Conservation (phyloP, 2,113 vertebrate species). For the Lepidiolamprologus cunningtoni region DNA sequence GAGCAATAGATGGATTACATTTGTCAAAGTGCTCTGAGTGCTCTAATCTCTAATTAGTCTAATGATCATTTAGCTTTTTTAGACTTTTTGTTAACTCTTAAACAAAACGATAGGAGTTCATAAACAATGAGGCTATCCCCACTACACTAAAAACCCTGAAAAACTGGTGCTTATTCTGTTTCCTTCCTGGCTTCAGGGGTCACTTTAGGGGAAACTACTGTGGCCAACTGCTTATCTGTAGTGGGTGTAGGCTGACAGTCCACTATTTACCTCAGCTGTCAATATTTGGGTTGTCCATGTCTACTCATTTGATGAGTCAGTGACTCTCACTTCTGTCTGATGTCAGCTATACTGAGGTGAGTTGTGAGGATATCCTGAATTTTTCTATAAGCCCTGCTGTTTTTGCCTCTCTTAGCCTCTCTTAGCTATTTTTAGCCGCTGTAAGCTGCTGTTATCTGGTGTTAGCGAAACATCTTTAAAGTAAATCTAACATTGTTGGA, state of each 20-base stretch:
- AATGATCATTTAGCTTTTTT: not conserved
- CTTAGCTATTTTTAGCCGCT: not conserved
- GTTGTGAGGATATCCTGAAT: not conserved
- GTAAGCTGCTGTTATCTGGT: not conserved
- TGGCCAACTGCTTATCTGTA: not conserved
- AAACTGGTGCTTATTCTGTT: not conserved
- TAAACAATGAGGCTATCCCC: not conserved
- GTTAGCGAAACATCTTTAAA: not conserved
- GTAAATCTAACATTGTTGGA: not conserved
- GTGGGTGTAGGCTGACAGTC: not conserved
- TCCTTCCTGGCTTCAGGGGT: not conserved
- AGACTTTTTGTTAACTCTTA: not conserved
- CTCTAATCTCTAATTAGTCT: not conserved
- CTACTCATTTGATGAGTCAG: not conserved
- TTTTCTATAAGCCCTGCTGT: not conserved
- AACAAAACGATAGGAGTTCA: not conserved
- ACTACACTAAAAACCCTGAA: not conserved
- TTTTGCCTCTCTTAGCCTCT: not conserved
- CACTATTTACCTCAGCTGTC: not conserved
- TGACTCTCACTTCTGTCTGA: not conserved
- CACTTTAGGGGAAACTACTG: not conserved
- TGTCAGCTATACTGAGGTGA: not conserved
- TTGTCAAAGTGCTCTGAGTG: not conserved
- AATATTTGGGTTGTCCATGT: not conserved
- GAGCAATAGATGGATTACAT: not conserved